phyloP scores from a whole-genome alignment of 2,797 vertebrate genomes.

The Triplophysa yarkandensis region DNA sequence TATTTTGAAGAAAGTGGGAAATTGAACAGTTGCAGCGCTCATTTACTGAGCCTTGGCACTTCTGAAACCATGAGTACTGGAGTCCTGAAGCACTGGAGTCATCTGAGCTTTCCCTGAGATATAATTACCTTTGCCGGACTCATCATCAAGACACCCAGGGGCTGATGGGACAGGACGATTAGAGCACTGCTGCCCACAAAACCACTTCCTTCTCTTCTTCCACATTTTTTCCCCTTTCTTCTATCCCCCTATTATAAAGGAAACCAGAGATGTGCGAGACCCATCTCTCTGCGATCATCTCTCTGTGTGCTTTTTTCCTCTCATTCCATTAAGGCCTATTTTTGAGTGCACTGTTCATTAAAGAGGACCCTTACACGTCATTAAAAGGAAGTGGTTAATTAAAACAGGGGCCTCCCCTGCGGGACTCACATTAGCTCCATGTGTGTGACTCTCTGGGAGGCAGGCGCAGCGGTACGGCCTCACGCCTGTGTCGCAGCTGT shows the following conservation, averaged over 20 bases:
- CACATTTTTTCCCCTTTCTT: constrained; percentile 28
- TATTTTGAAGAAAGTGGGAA: too few relatives aligned
- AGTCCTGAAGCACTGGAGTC: constrained; percentile 37
- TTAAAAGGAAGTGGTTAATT: constrained; percentile 69
- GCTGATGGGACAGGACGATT: constrained; percentile 60
- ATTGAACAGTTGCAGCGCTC: too few relatives aligned
- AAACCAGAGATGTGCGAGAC: constrained; percentile 51
- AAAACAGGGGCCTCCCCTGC: constrained; percentile 57
- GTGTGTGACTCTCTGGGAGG: constrained; percentile 81
- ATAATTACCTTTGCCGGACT: constrained; percentile 63
- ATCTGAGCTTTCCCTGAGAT: constrained; percentile 58
- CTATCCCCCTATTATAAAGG: constrained; percentile 45
- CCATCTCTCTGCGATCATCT: constrained; percentile 2
- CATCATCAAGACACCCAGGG: constrained; percentile 61
- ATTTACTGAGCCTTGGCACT: constrained; percentile 4
- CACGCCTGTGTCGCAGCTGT: constrained; percentile 76
- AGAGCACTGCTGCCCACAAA: constrained; percentile 60
- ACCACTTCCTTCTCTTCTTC: constrained; percentile 56
- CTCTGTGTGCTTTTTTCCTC: not conserved
- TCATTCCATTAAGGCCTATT: constrained; percentile 56
- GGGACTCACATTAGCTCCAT: constrained; percentile 86
- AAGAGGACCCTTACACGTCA: constrained; percentile 61
- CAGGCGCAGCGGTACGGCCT: constrained; percentile 84
- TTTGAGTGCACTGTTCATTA: constrained; percentile 63
- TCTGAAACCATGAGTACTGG: constrained; percentile 37